phyloP scores from a whole-genome alignment of 2,888 invertebrate species.

The Heterodera filipjevi region DNA sequence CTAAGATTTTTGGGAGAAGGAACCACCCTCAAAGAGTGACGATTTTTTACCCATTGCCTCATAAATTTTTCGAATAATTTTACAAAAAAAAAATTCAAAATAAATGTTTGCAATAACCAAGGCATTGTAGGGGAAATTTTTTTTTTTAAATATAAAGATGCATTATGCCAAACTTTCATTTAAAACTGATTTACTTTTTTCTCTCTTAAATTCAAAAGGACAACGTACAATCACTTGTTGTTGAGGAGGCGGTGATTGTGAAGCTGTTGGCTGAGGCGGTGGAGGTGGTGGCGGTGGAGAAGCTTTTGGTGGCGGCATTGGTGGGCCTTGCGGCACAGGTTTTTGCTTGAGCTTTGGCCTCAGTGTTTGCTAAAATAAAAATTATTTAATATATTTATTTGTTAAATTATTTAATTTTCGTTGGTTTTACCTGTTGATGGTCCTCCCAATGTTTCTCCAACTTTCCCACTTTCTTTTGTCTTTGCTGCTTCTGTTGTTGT shows the following conservation, averaged over 20 bases:
- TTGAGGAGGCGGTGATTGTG: neutral
- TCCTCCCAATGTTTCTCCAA: neutral
- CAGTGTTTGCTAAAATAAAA: neutral
- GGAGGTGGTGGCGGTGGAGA: constrained; percentile 32
- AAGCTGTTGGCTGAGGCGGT: constrained; percentile 16
- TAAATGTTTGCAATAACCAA: no score
- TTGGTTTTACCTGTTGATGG: no score
- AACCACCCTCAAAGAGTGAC: no score
- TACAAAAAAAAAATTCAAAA: neutral
- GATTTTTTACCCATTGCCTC: no score
- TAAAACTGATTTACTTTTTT: no score
- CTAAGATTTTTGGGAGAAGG: no score
- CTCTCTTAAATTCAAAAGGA: no score
- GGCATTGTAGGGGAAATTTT: no score
- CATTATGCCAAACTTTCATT: no score
- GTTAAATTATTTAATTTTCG: neutral
- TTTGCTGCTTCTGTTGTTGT: neutral
- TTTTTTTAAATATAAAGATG: neutral
- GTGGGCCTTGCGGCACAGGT: constrained; percentile 11
- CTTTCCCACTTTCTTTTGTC: neutral
- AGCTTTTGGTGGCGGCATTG: constrained; percentile 31
- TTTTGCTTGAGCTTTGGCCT: neutral
- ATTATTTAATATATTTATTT: neutral
- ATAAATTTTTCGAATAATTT: no score
- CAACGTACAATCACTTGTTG: neutral